These are phyloP conservation scores for Urocynchramus pylzowi DNA, from an alignment of 2,113 vertebrate species.

Conservation along the genomic window DNA sequence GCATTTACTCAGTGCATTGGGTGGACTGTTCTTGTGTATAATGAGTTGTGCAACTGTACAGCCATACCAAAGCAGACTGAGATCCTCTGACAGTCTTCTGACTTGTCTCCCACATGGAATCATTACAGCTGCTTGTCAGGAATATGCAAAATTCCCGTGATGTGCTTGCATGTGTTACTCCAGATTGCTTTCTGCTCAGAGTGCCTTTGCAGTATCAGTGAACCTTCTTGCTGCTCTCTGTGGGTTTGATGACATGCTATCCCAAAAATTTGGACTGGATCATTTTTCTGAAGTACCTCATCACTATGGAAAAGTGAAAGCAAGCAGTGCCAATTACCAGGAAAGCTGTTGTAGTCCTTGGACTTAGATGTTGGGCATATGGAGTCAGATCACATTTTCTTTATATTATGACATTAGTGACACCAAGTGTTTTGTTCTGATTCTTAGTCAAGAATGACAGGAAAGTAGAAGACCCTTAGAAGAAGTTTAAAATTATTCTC, in stretches of 20 bases:
- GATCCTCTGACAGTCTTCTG: neutral
- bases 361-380: neutral
- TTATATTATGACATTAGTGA: neutral
- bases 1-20: neutral
- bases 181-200: neutral
- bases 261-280: neutral
- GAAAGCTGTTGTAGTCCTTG: neutral
- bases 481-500: neutral
- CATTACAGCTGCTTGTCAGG: neutral
- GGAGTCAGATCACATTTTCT: neutral
- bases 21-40: neutral
- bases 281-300: neutral
- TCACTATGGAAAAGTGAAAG: neutral
- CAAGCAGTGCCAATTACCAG: neutral
- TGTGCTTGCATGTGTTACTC: neutral
- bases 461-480: neutral
- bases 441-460: neutral
- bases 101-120: constrained; percentile 14
- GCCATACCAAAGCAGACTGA: neutral
- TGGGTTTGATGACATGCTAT: neutral
- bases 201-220: neutral
- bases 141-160: neutral
- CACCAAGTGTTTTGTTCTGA: neutral
- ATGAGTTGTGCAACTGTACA: constrained; percentile 11
- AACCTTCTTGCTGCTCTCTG: accelerated